Conservation (phyloP, 2,797 vertebrate genomes). For the Merluccius polli region DNA sequence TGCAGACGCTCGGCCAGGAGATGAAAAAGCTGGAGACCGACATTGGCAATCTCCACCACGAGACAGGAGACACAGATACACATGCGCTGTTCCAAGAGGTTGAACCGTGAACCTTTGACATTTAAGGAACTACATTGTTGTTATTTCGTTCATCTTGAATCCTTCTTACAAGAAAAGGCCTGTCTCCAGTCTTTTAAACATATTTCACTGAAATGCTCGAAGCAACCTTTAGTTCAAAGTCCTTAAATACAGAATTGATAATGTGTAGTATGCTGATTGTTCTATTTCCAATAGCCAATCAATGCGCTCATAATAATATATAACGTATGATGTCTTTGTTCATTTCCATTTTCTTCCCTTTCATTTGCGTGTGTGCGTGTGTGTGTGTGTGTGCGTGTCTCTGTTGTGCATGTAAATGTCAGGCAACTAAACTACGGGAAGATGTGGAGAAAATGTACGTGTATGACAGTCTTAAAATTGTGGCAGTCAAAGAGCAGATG, state of each 20-base stretch:
- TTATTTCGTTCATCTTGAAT: neutral
- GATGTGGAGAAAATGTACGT: slow-evolving; percentile 48
- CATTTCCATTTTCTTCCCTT: neutral
- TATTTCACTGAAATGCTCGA: neutral
- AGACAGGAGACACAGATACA: slow-evolving; percentile 35
- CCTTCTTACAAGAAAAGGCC: too few relatives aligned
- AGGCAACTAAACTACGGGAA: slow-evolving; percentile 29
- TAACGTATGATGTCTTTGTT: neutral
- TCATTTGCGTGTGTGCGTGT: neutral
- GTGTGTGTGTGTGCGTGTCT: too few relatives aligned
- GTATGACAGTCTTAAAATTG: slow-evolving; percentile 60
- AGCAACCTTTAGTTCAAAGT: neutral
- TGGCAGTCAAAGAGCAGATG: slow-evolving; percentile 58
- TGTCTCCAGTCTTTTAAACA: too few relatives aligned
- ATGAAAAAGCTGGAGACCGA: slow-evolving; percentile 51
- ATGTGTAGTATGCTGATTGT: neutral
- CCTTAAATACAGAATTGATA: too few relatives aligned
- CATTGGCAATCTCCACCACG: slow-evolving; percentile 37
- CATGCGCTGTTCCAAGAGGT: slow-evolving; percentile 65
- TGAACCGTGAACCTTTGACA: neutral
- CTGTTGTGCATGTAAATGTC: neutral
- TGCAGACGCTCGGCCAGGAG: slow-evolving; percentile 52
- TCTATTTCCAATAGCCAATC: neutral
- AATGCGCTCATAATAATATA: neutral
- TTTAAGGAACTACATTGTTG: neutral